Conservation (phyloP, 2,888 invertebrate genomes). For the Tenthredo distinguenda region DNA sequence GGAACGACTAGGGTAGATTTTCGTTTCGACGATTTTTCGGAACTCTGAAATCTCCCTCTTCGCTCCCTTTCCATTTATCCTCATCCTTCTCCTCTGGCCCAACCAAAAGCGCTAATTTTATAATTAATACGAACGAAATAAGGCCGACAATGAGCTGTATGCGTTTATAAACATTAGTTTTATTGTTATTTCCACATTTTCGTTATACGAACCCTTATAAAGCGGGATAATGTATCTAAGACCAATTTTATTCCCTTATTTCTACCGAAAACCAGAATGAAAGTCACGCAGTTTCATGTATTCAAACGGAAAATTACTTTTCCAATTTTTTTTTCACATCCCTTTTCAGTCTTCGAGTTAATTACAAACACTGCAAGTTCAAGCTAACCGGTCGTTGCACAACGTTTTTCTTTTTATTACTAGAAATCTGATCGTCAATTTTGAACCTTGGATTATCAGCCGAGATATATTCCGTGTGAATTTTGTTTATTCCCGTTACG, state of each 20-base stretch:
- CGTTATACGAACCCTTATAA: not conserved
- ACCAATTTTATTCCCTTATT: not conserved
- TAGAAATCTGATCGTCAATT: not conserved
- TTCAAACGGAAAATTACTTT: no score
- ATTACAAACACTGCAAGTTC: constrained; percentile 51
- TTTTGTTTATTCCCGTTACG: constrained; percentile 71
- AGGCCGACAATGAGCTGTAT: constrained; percentile 19
- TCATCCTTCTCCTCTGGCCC: not conserved
- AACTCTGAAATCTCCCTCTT: not conserved
- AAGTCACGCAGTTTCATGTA: not conserved
- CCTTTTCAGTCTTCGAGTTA: not conserved
- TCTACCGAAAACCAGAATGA: not conserved
- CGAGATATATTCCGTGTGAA: constrained; percentile 66
- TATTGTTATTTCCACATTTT: constrained; percentile 42
- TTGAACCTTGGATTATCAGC: constrained; percentile 41
- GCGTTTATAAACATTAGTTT: constrained; percentile 29
- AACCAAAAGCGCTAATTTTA: not conserved
- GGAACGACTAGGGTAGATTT: not conserved
- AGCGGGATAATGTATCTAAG: not conserved
- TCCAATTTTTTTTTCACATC: not conserved
- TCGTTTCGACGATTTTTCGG: not conserved
- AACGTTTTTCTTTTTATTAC: constrained; percentile 16
- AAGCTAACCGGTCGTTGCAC: constrained; percentile 36
- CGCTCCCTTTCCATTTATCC: not conserved
- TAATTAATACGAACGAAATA: constrained; percentile 13